A percentile compares a stretch with the other conserved stretches of the same genome.
Conservation (phyloP, 2,797 vertebrate species). For the Petrocephalus schoutedeni region DNA sequence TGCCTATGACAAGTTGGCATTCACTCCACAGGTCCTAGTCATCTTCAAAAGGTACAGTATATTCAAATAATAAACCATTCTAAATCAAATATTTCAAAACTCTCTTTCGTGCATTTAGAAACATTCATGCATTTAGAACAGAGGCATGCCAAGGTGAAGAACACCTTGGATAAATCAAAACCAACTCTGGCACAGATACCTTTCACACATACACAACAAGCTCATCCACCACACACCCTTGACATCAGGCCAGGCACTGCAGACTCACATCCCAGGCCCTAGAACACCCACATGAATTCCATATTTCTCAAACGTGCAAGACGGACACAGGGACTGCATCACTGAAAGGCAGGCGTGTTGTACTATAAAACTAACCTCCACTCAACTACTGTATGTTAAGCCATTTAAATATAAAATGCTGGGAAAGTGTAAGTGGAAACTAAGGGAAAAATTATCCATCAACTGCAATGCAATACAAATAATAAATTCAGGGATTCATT, state of each 20-base stretch:
- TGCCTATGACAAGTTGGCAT: background rate
- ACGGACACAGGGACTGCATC: background rate
- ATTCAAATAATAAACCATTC: background rate
- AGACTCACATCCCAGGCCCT: background rate
- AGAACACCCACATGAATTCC: conserved; percentile 2
- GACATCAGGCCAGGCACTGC: background rate
- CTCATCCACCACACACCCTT: background rate
- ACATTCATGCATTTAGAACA: background rate
- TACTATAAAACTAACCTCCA: background rate
- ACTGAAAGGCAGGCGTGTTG: background rate
- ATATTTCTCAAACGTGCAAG: background rate
- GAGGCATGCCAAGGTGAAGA: background rate
- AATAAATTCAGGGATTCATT: background rate
- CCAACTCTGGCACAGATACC: background rate
- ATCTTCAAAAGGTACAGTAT: background rate
- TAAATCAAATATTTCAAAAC: background rate
- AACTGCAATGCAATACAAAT: background rate
- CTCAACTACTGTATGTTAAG: no score
- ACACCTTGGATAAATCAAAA: background rate
- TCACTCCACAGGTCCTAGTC: background rate
- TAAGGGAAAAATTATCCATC: background rate
- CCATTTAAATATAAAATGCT: no score
- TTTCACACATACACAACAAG: background rate
- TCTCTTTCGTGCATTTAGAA: background rate
- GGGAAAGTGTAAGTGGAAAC: background rate